Conservation (phyloP, 2,113 vertebrate species). For the Myotis davidii region DNA sequence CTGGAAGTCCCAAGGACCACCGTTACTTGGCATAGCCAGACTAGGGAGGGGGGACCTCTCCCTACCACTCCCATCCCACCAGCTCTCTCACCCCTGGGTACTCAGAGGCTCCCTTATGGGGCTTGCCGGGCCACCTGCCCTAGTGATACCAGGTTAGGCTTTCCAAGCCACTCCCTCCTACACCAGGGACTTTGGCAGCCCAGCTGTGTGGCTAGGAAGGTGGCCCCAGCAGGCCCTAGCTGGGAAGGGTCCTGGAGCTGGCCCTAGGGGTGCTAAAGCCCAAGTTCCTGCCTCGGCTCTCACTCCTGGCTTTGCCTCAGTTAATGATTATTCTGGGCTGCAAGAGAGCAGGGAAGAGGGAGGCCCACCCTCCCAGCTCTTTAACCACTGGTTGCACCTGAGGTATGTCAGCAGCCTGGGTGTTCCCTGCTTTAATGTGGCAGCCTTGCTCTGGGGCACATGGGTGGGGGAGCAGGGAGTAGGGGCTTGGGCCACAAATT, state of each 20-base stretch:
- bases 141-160: neutral
- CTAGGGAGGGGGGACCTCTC: neutral
- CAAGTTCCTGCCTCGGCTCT: fast-evolving
- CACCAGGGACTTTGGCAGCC: neutral
- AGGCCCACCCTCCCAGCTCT: neutral
- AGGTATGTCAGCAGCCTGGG: conserved; percentile 44
- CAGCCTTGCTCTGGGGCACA: neutral
- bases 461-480: neutral
- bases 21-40: neutral
- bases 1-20: neutral
- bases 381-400: conserved; percentile 49
- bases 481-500: neutral
- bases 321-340: conserved; percentile 67
- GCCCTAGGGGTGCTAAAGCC: no score
- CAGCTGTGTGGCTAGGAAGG: neutral
- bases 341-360: neutral
- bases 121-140: neutral
- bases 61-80: neutral
- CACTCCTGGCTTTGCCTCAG: neutral
- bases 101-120: neutral
- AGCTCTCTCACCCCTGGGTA: neutral
- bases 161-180: neutral
- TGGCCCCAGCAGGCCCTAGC: neutral
- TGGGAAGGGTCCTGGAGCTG: neutral
- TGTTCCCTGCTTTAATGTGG: conserved; percentile 64